Evolutionary conservation across 2,888 invertebrate species (phyloP).

Genomic region (Portevinia maculata): DNA sequence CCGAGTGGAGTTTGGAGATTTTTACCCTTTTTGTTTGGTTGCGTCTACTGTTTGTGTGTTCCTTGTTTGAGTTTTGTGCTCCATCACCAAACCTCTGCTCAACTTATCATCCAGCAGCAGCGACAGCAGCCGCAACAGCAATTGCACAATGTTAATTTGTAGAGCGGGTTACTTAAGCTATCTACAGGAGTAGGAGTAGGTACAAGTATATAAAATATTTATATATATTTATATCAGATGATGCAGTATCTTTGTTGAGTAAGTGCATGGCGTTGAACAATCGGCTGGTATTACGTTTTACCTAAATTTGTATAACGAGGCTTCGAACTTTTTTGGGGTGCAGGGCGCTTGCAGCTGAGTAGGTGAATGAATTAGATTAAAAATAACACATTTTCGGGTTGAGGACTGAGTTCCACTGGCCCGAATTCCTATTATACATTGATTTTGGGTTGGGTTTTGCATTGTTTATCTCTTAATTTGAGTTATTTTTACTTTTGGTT

Average conservation of each 20-base stretch:
- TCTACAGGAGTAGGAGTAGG: constrained; percentile 46
- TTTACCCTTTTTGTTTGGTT: constrained; percentile 62
- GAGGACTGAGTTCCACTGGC: constrained; percentile 31
- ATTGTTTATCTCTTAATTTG: constrained; percentile 45
- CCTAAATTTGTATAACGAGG: constrained; percentile 49
- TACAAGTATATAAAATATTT: not conserved
- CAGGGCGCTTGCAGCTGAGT: constrained; percentile 13
- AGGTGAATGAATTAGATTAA: constrained; percentile 35
- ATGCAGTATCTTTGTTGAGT: constrained; percentile 63
- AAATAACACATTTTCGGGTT: constrained; percentile 59
- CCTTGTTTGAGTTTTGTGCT: constrained; percentile 47
- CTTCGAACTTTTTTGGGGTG: constrained; percentile 60
- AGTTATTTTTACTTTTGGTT: not conserved
- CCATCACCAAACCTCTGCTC: constrained; percentile 43
- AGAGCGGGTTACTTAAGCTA: constrained; percentile 64
- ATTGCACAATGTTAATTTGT: constrained; percentile 74
- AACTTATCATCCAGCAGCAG: constrained; percentile 52
- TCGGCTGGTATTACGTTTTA: constrained; percentile 25
- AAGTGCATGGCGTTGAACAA: constrained; percentile 65
- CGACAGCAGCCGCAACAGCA: constrained; percentile 20
- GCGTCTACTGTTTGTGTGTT: constrained; percentile 47
- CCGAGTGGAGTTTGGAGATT: constrained; percentile 68
- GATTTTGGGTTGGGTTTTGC: constrained; percentile 51
- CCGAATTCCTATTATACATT: constrained; percentile 8
- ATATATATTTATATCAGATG: constrained; percentile 29